These are phyloP conservation scores for Trichogramma dendrolimi DNA, from an alignment of 2,888 invertebrate species.

Conservation along the genomic window DNA sequence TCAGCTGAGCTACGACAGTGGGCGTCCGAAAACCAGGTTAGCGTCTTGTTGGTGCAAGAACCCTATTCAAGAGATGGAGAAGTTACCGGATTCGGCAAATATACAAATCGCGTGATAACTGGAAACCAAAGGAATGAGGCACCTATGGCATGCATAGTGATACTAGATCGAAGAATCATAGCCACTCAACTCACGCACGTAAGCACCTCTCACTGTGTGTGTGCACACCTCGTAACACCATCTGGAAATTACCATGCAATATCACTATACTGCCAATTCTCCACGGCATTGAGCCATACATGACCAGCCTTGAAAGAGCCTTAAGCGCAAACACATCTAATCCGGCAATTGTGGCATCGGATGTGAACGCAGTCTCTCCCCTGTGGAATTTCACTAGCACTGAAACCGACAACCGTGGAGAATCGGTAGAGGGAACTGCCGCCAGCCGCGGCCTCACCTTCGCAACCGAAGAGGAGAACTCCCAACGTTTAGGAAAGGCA, in stretches of 20 bases:
- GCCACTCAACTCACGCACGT: too few relatives aligned
- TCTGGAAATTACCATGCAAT: background rate
- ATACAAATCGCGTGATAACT: background rate
- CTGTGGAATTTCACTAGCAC: background rate
- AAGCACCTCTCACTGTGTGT: background rate
- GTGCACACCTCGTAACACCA: background rate
- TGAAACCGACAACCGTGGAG: background rate
- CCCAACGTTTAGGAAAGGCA: background rate
- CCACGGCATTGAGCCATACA: background rate
- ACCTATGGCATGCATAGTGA: background rate
- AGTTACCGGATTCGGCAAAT: background rate
- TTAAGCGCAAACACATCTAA: background rate
- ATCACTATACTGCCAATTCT: conserved; percentile 1
- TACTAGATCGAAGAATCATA: background rate
- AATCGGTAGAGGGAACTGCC: background rate
- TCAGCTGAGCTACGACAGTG: background rate
- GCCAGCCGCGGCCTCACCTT: background rate
- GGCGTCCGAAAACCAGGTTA: background rate
- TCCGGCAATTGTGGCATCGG: background rate
- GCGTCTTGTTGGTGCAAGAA: background rate
- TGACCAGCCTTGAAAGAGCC: background rate
- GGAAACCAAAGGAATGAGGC: background rate
- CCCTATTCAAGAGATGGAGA: background rate
- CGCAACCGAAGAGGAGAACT: background rate
- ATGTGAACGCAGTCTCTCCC: conserved; percentile 3